A percentile compares a stretch with the other conserved stretches of the same genome.
These are phyloP conservation scores for Decapterus maruadsi DNA, from an alignment of 2,797 vertebrate species.

Conservation along the genomic window DNA sequence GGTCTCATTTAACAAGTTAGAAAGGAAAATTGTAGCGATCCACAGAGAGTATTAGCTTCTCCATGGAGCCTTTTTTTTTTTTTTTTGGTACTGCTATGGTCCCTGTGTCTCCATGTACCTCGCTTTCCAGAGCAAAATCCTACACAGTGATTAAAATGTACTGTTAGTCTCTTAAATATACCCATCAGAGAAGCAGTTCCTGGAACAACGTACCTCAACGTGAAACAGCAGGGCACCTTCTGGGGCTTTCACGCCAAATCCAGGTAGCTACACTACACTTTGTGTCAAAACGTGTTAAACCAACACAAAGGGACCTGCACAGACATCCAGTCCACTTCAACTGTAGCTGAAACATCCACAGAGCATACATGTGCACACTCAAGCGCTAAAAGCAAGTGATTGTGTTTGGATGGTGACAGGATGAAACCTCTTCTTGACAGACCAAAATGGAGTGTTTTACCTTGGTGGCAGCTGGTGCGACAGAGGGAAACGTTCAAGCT, in stretches of 20 bases:
- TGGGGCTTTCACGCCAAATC: conserved; percentile 5
- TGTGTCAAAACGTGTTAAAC: not conserved
- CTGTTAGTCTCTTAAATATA: conserved; percentile 20
- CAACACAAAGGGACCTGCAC: not conserved
- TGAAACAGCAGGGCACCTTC: not conserved
- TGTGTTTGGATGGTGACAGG: not conserved
- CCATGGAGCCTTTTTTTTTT: conserved; percentile 37
- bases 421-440: not conserved
- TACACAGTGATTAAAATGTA: conserved; percentile 57
- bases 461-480: not conserved
- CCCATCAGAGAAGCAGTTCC: conserved; percentile 21
- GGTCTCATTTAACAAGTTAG: conserved; percentile 72
- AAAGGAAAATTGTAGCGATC: conserved; percentile 63
- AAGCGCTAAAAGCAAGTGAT: not conserved
- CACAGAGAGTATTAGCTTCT: conserved; percentile 65
- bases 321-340: not conserved
- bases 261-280: not conserved
- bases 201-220: not conserved
- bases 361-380: not conserved
- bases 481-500: not conserved
- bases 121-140: conserved; percentile 39
- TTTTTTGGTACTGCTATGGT: conserved; percentile 48
- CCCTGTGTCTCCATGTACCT: conserved; percentile 49
- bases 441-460: not conserved
- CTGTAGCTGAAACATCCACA: too few relatives aligned